Base-by-base conservation (phyloP, 1,140 invertebrate species). In the Magallana gigas region DNA sequence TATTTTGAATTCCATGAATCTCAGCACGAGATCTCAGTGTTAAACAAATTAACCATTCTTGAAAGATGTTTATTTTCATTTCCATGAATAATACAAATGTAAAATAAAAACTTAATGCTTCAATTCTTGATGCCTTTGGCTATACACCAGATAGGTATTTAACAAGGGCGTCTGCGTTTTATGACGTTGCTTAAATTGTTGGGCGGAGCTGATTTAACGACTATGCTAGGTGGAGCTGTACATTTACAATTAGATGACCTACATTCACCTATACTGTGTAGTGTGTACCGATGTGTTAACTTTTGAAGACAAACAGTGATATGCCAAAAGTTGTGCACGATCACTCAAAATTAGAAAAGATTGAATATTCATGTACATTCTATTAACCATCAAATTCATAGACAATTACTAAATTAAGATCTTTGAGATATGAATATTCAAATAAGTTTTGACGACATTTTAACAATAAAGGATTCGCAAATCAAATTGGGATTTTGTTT, bases 161-260 rank as follows among this genome's bases (percentile, higher is more conserved):
- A 76, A 76, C 68, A 76, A 76, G 68, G 68, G 68, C 68, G 68
- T 76, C 68, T 76, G 68, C 68, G 7, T 76, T 76, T 76, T 76
- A 76, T 29, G 23, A 12, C 23, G 23, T 18, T 29, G 23, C 23
- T 76, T 76, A 76, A 76, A 76, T 76, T 76, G 36, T 76, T 76
- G 68, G 68, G 68, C 68, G 68, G 68, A 76, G 23, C 8, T 29
- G 18, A 76, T 29, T 76, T 76, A 29, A 18, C 8, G 12, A 29
- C 68, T 76, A 76, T 76, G 68, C 68, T 76, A 36, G 68, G 68
- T 76, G 68, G 68, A 76, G 68, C 68, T 12, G 23, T 76, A 76
- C 68, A 76, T 76, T 76, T 76, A 76, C 68, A 76, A 29, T 29
- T 11, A 9, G 23, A 9, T 76, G 68, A 76, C 68, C 68, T 76